Percentiles rank a stretch among this genome's conserved stretches.
Evolutionary conservation across 1,140 invertebrate genomes (phyloP).

Genomic region (Ditylenchus dipsaci): DNA sequence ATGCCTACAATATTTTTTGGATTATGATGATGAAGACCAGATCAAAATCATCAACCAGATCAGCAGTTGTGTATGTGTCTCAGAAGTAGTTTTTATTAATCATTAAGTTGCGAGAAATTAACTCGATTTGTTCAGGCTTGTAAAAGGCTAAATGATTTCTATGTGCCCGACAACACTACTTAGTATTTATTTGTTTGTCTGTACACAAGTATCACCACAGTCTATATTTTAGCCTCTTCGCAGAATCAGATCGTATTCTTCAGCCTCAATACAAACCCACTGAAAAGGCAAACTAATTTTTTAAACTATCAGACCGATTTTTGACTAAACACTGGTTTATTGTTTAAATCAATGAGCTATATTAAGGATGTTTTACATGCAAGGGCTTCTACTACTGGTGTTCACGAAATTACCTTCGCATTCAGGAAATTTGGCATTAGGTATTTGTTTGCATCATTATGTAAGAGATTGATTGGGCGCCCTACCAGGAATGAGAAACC

Average conservation of each 20-base stretch:
- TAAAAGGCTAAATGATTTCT: slow-evolving; percentile 28
- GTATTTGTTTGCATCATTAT: no score
- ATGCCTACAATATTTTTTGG: slow-evolving; percentile 25
- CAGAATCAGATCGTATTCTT: slow-evolving; percentile 39
- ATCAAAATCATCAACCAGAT: slow-evolving; percentile 24
- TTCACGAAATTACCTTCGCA: slow-evolving; percentile 37
- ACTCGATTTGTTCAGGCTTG: slow-evolving; percentile 11
- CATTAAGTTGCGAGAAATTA: background rate
- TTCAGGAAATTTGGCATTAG: slow-evolving; percentile 38
- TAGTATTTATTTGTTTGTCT: slow-evolving; percentile 31
- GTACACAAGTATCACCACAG: no score
- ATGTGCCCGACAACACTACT: slow-evolving; percentile 36
- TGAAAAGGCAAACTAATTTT: slow-evolving; percentile 1
- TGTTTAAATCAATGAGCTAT: no score
- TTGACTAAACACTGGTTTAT: no score
- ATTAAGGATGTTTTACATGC: slow-evolving; percentile 34
- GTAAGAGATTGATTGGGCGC: no score
- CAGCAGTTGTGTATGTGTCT: slow-evolving; percentile 8
- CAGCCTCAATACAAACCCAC: slow-evolving; percentile 27
- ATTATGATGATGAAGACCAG: slow-evolving; percentile 29
- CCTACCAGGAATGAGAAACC: no score
- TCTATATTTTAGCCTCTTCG: slow-evolving; percentile 22
- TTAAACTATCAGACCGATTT: no score
- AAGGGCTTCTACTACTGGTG: slow-evolving; percentile 45
- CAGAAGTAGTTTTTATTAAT: background rate